Evolutionary conservation across 2,888 invertebrate species (phyloP), one percentile per base, ranked within the genome.

Genomic region (Phortica okadai): DNA sequence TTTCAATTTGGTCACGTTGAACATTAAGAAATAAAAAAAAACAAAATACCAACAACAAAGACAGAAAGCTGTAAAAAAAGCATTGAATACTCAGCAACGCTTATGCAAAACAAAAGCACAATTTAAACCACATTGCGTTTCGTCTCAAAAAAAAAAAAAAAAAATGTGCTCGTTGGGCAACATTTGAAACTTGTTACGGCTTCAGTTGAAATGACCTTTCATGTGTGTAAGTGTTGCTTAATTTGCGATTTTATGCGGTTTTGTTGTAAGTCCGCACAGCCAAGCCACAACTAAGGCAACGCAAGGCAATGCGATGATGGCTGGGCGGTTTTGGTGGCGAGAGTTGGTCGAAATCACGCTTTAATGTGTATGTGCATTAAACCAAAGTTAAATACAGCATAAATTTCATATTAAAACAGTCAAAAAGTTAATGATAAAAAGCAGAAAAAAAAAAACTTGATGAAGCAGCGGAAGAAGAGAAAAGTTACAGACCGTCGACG

Each of bases 341-440:
- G 21, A 21, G 21, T 21, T 21, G 21, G 44, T 44, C 45, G 50
- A 3, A 42, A 33, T 8, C 10, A n/a, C 69, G 45, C 44, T 69
- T 16, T 33, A 44, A 45, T n/a, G 42, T 50, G n/a, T n/a, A 16
- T 33, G 25, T 21, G 16, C 74, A 76, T 66, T 77, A 83, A 85
- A 88, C 88, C 88, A 85, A 85, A 85, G 85, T 88, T 88, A 85
- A 85, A 85, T 85, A 88, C 88, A 83, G 85, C 88, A 88, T 85
- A 82, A 85, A 88, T 88, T 88, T 84, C 88, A 82, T 58, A 62
- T 62, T 33, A 62, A 62, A 62, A 62, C 21, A 16, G 11, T 11
- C 6, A 25, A 72, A 78, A 78, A 78, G 74, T 72, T 64, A 64
- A 59, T 50, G 70, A 73, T 50, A 45, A 25, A 50, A 70, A 45